Evolutionary conservation across 2,113 vertebrate genomes (phyloP).

Genomic region (Lepus europaeus): DNA sequence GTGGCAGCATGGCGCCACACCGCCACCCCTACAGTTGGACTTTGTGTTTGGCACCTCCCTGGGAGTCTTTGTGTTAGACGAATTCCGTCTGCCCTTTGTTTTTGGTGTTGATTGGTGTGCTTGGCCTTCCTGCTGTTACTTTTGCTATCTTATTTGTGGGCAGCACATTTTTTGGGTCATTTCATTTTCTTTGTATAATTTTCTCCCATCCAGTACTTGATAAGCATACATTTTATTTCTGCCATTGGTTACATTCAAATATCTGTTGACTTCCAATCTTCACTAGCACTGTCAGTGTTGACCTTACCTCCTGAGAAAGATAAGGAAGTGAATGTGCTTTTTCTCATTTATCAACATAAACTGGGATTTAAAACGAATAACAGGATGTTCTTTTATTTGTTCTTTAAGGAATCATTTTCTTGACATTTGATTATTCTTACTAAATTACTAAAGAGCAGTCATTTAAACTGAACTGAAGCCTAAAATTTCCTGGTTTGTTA

Average conservation of each 20-base stretch:
- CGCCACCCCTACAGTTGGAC: background rate
- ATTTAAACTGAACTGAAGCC: background rate
- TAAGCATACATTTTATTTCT: background rate
- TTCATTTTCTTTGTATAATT: background rate
- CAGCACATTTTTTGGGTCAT: background rate
- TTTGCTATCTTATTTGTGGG: background rate
- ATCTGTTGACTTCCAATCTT: background rate
- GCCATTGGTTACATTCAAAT: background rate
- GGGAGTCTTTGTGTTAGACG: background rate
- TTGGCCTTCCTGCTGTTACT: slow-evolving; percentile 10
- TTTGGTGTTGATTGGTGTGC: background rate
- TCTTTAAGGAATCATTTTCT: background rate
- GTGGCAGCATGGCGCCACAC: too few relatives aligned
- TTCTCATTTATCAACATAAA: background rate
- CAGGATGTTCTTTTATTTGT: background rate
- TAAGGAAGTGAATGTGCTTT: background rate
- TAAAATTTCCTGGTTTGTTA: background rate
- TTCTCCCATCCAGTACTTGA: too few relatives aligned
- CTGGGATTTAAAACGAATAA: background rate
- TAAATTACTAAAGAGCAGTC: background rate
- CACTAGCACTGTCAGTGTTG: background rate
- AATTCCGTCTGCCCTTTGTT: background rate
- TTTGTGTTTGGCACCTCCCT: background rate
- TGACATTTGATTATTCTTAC: background rate
- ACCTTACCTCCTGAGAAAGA: background rate